Base-by-base conservation (phyloP, 2,113 vertebrate species). In the Erythrocercus mccallii region DNA sequence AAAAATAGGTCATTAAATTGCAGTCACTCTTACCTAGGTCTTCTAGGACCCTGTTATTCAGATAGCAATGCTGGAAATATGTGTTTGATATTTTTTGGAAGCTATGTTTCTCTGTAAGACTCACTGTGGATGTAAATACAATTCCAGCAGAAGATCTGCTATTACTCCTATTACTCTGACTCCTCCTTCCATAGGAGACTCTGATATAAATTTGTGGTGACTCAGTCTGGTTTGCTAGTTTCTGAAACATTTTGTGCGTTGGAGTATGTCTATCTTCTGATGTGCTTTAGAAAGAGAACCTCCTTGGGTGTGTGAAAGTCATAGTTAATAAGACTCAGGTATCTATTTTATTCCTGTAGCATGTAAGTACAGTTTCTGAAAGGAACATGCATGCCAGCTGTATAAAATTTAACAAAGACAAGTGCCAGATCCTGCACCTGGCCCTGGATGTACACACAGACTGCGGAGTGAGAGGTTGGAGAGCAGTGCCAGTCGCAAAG, bases 311-410 rank as follows among this genome's bases (percentile, higher is more conserved):
- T 72, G 79, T 68, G 48, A 85, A 74, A 38, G 21, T 12, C 4
- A 31, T 27, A 69, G 42, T 81, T 86, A 51, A 24, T 66, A n/a
- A 56, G 42, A 57, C 31, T 76, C 2, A 0, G 6, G 6, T 76
- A 68, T 40, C 37, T 84, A 10, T 83, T 91, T 77, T 65, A 38
- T 68, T 78, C 31, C 44, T 79, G 8, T 70, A 58, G 37, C 47
- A 47, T 15, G 9, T 70, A 70, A 66, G 50, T 73, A 21, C 19
- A 53, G 2, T 86, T 91, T 78, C 40, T 87, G 70, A 78, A 12
- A 80, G 44, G 47, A 10, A 10, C 11, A 8, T 8, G 9, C 3
- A 7, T 87, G 25, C 42, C 27, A 20, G 20, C 31, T 1, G 0
- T 37, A 48, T 42, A 21, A 70, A 56, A 47, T 28, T 42, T 28